Percentiles rank a stretch among this genome's conserved stretches.
phyloP scores from a whole-genome alignment of 2,113 vertebrate species.

The Melierax canorus region DNA sequence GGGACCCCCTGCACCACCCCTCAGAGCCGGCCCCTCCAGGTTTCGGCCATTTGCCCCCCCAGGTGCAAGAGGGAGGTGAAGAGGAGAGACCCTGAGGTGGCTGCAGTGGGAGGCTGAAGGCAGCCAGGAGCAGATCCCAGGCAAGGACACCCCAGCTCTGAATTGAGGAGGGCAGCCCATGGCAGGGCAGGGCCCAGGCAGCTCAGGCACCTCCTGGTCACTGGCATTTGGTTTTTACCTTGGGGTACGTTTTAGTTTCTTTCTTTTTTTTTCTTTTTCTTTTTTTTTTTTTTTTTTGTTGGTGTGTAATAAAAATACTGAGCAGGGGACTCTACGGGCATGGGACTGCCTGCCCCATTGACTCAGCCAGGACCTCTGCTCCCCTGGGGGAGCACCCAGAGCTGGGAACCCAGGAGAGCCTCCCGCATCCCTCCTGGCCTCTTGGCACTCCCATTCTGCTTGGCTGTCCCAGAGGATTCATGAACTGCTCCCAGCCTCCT shows the following conservation, averaged over 20 bases:
- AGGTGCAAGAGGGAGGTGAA: slow-evolving; percentile 1
- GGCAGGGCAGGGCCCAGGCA: not conserved
- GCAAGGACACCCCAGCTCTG: not conserved
- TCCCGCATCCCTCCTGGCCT: not conserved
- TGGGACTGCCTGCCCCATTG: not conserved
- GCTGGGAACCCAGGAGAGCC: not conserved
- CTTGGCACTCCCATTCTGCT: not conserved
- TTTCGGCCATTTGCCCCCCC: not conserved
- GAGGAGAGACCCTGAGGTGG: slow-evolving; percentile 8
- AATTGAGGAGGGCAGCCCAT: not conserved
- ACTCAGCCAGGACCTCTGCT: not conserved
- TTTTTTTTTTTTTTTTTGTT: not conserved
- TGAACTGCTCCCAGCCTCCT: not conserved
- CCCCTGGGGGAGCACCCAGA: not conserved
- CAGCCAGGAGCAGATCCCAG: not conserved
- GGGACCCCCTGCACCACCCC: not conserved
- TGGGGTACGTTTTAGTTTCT: not conserved
- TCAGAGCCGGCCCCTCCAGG: not conserved
- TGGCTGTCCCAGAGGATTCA: not conserved
- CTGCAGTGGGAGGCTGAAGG: not conserved
- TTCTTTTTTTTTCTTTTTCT: not conserved
- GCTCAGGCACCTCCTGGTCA: not conserved
- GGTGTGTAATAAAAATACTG: slow-evolving; percentile 58
- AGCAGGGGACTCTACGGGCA: not conserved
- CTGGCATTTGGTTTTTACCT: not conserved